These are phyloP conservation scores for Zaprionus taronus DNA, from an alignment of 1,140 invertebrate genomes.

Conservation along the genomic window DNA sequence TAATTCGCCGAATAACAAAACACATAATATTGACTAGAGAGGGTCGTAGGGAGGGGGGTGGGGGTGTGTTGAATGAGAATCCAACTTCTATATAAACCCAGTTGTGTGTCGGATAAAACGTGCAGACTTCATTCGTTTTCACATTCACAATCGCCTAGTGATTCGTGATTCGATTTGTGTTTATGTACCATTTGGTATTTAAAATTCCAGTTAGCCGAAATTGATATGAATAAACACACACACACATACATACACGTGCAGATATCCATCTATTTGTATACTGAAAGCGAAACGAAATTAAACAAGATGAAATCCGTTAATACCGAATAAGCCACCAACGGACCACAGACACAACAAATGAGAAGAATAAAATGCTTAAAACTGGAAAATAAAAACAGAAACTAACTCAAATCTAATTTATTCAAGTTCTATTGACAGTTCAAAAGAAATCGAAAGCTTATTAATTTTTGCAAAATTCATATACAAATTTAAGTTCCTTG, in stretches of 20 bases:
- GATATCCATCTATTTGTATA: background rate
- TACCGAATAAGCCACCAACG: background rate
- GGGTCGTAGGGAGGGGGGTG: background rate
- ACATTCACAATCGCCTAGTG: constrained; percentile 22
- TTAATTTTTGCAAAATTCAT: constrained; percentile 4
- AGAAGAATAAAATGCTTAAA: constrained; percentile 3
- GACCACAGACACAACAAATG: background rate
- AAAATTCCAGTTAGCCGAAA: constrained; percentile 45
- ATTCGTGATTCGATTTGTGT: background rate
- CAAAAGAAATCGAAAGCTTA: constrained; percentile 48
- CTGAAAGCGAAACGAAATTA: constrained; percentile 33
- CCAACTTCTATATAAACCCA: constrained; percentile 32
- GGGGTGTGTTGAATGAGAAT: background rate
- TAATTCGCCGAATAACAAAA: constrained; percentile 22
- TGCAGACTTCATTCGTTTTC: constrained; percentile 34
- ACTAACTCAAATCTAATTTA: constrained; percentile 37
- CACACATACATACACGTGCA: background rate
- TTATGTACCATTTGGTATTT: constrained; percentile 25
- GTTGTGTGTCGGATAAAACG: constrained; percentile 15
- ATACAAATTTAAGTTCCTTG: constrained; percentile 13
- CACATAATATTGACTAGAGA: constrained; percentile 4
- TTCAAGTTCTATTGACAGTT: constrained; percentile 69
- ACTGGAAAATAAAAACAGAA: constrained; percentile 7
- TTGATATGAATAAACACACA: constrained; percentile 30
- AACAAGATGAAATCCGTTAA: constrained; percentile 41